A percentile compares a stretch with the other conserved stretches of the same genome.
Evolutionary conservation across 1,140 invertebrate species (phyloP).

Genomic region (Drosophila pseudoananassae): DNA sequence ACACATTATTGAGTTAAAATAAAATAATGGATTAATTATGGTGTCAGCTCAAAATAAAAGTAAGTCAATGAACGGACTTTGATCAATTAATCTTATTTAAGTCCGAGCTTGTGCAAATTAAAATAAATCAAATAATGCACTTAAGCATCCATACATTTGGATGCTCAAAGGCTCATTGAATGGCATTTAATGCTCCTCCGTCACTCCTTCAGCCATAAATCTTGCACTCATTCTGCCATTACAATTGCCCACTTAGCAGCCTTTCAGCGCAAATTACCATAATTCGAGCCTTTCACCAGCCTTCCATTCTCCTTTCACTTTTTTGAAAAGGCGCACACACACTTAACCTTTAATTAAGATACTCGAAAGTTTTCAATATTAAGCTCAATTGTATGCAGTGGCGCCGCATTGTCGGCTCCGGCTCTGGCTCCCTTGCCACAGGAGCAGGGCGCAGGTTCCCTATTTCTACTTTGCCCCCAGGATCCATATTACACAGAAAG

Average conservation of each 20-base stretch:
- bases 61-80: constrained; percentile 14
- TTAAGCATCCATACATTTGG: constrained; percentile 19
- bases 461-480: constrained; percentile 31
- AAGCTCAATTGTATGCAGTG: constrained; percentile 64
- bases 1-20: constrained; percentile 17
- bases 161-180: constrained; percentile 18
- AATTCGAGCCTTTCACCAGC: constrained; percentile 51
- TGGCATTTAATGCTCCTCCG: constrained; percentile 30
- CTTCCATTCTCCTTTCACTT: constrained; percentile 58
- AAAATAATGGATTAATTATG: constrained; percentile 50
- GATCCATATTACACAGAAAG: background rate
- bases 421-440: constrained; percentile 27
- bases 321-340: constrained; percentile 66
- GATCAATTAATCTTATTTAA: constrained; percentile 17
- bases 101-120: constrained; percentile 2
- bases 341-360: constrained; percentile 82
- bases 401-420: constrained; percentile 56
- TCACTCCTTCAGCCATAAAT: constrained; percentile 27
- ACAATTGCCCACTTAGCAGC: constrained; percentile 51
- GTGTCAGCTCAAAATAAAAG: constrained; percentile 8
- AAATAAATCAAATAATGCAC: constrained; percentile 11
- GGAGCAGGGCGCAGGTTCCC: constrained; percentile 28
- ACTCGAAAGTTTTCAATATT: constrained; percentile 80
- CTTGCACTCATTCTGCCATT: constrained; percentile 37
- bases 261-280: constrained; percentile 49